Conservation (phyloP, 2,888 invertebrate species). For the Eurois occulta region DNA sequence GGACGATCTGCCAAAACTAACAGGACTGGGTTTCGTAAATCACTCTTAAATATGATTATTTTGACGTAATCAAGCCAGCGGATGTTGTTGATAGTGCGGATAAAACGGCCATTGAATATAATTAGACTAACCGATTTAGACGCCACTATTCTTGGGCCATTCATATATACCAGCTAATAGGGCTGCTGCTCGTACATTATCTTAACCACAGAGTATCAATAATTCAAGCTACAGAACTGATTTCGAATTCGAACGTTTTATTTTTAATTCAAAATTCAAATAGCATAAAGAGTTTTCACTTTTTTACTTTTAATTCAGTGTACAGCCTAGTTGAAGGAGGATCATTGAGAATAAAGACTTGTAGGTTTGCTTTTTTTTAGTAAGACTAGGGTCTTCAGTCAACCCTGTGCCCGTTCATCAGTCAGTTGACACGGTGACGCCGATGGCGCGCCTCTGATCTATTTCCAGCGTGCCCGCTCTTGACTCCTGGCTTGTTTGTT, state of each 20-base stretch:
- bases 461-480: conserved; percentile 79
- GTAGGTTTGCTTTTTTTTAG: not conserved
- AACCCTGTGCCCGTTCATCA: conserved; percentile 58
- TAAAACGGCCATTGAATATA: conserved; percentile 74
- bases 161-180: conserved; percentile 67
- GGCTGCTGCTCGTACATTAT: conserved; percentile 23
- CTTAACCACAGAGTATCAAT: conserved; percentile 2
- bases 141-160: conserved; percentile 78
- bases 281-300: not conserved
- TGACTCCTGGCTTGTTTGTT: conserved; percentile 77
- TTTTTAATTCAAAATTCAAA: conserved; percentile 10
- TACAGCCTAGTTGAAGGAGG: not conserved
- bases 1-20: conserved; percentile 67
- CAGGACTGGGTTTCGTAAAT: conserved; percentile 59
- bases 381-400: conserved; percentile 27
- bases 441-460: conserved; percentile 73
- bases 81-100: conserved; percentile 65
- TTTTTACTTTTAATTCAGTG: not conserved
- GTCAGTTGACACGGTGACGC: conserved; percentile 73
- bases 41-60: conserved; percentile 61
- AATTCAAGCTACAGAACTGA: not conserved
- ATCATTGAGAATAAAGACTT: not conserved
- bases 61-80: conserved; percentile 61
- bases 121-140: conserved; percentile 78
- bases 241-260: conserved; percentile 10